These are phyloP conservation scores for Pseudolaguvia tuberculata DNA, from an alignment of 2,113 vertebrate species.

Conservation along the genomic window DNA sequence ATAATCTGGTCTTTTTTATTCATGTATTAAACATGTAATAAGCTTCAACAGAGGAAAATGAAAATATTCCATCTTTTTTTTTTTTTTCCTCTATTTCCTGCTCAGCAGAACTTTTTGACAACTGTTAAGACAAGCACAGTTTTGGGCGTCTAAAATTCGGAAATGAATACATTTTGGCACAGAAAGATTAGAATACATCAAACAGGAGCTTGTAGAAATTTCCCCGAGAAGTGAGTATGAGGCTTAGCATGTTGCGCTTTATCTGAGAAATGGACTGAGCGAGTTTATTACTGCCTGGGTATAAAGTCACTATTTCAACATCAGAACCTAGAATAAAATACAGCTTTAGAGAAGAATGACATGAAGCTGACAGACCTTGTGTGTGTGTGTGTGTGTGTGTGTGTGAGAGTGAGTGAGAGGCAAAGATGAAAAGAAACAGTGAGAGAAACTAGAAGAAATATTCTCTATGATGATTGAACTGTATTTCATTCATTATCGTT, in stretches of 20 bases:
- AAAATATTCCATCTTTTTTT: slow-evolving; percentile 29
- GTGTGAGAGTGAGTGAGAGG: background rate
- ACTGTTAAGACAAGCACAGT: slow-evolving; percentile 55
- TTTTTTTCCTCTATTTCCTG: slow-evolving; percentile 26
- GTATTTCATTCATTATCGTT: background rate
- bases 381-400: slow-evolving; percentile 10
- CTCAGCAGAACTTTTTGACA: slow-evolving; percentile 52
- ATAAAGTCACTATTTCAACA: background rate
- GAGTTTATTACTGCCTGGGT: no score
- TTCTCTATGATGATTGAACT: background rate
- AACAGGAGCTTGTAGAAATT: slow-evolving; percentile 48
- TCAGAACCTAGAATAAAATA: background rate
- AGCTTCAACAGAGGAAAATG: slow-evolving; percentile 35
- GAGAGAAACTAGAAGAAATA: no score
- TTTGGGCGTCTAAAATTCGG: slow-evolving; percentile 52
- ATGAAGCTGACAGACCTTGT: background rate
- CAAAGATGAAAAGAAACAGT: background rate
- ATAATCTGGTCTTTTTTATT: slow-evolving; percentile 80
- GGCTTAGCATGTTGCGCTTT: slow-evolving; percentile 36
- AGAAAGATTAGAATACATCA: slow-evolving; percentile 50
- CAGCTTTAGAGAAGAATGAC: background rate
- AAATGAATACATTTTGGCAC: slow-evolving; percentile 66
- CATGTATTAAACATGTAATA: slow-evolving; percentile 53
- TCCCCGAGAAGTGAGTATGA: slow-evolving; percentile 61
- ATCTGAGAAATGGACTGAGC: slow-evolving; percentile 29